These are phyloP conservation scores for Hirtodrosophila histrioides DNA, from an alignment of 2,888 invertebrate genomes.

Conservation along the genomic window DNA sequence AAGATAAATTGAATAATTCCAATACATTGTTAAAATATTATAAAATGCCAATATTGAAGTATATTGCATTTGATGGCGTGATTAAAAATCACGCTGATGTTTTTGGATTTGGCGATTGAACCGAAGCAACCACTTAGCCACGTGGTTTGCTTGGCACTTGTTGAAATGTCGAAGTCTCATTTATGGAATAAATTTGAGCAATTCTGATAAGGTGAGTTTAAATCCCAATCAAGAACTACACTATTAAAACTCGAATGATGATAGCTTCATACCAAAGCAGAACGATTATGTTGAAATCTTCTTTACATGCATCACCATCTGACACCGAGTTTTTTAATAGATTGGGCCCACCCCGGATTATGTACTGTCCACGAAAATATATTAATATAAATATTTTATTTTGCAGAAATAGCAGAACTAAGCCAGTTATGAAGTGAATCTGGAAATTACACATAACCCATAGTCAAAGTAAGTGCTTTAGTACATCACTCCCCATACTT, in stretches of 20 bases:
- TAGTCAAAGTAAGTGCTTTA: too few species aligned
- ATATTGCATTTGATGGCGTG: not conserved
- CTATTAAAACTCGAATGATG: constrained; percentile 41
- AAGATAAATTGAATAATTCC: not conserved
- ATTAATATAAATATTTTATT: too few species aligned
- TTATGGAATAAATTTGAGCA: not conserved
- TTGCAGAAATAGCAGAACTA: too few species aligned
- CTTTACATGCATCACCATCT: too few species aligned
- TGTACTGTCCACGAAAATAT: too few species aligned
- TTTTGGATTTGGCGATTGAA: constrained; percentile 27
- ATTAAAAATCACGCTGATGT: too few species aligned
- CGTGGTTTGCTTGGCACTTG: constrained; percentile 26
- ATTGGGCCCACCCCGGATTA: too few species aligned
- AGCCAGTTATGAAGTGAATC: too few species aligned
- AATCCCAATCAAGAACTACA: not conserved
- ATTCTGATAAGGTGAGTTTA: not conserved
- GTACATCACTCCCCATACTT: too few species aligned
- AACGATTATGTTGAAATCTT: too few species aligned
- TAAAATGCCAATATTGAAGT: constrained; percentile 2
- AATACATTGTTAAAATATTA: not conserved
- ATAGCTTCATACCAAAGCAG: constrained; percentile 51
- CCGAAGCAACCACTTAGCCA: constrained; percentile 8
- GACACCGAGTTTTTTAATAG: too few species aligned
- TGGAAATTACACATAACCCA: too few species aligned
- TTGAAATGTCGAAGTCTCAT: not conserved